These are phyloP conservation scores for Pachypeltis micranthus DNA, from an alignment of 1,140 invertebrate species.

Conservation along the genomic window DNA sequence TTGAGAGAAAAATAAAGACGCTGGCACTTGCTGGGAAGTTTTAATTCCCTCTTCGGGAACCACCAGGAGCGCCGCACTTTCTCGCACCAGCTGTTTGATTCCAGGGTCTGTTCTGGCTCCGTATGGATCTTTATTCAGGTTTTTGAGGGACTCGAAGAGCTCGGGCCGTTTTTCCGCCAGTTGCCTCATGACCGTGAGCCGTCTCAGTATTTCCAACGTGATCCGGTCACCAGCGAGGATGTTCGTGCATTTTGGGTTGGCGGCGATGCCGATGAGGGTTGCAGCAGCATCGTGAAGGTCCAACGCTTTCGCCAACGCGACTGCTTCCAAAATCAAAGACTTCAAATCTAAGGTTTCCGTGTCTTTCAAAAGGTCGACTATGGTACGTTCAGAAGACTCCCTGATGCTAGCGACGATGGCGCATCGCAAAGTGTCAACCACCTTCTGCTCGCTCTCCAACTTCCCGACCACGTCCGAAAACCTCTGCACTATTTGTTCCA, in stretches of 20 bases:
- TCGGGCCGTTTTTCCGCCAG: conserved; percentile 52
- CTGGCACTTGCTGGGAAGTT: conserved; percentile 53
- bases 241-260: conserved; percentile 44
- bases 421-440: conserved; percentile 46
- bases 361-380: conserved; percentile 42
- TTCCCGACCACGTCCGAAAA: conserved; percentile 44
- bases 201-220: conserved; percentile 53
- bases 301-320: conserved; percentile 54
- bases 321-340: conserved; percentile 50
- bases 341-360: conserved; percentile 39
- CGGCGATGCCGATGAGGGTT: conserved; percentile 44
- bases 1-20: conserved; percentile 46
- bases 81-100: conserved; percentile 51
- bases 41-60: conserved; percentile 42
- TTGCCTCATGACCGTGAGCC: conserved; percentile 57
- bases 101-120: conserved; percentile 51
- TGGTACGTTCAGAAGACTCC: conserved; percentile 42
- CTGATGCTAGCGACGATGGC: conserved; percentile 47
- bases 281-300: conserved; percentile 50
- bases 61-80: conserved; percentile 57
- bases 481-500: conserved; percentile 40
- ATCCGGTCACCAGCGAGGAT: conserved; percentile 46
- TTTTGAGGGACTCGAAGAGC: conserved; percentile 43
- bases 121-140: conserved; percentile 50
- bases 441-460: conserved; percentile 46